phyloP scores from a whole-genome alignment of 2,797 vertebrate species.

The Enteromius thamalakanensis region DNA sequence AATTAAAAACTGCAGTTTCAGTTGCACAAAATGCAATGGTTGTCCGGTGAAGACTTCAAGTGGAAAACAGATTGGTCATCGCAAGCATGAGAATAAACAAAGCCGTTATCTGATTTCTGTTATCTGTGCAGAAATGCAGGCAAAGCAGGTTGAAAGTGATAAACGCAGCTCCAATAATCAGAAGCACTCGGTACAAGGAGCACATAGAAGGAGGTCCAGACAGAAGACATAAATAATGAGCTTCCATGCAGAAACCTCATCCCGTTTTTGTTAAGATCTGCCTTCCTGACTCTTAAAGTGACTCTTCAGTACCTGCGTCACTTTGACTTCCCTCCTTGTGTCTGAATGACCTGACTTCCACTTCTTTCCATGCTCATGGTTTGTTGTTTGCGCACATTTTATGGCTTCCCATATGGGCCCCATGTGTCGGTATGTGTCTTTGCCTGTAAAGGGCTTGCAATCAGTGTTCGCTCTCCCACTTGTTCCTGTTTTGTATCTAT shows the following conservation, averaged over 20 bases:
- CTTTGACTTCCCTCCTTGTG: conserved; percentile 32
- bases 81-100: neutral
- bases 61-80: neutral
- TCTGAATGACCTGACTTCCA: conserved; percentile 38
- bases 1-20: neutral
- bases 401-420: conserved; percentile 51
- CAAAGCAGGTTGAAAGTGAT: neutral
- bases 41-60: neutral
- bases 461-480: conserved; percentile 21
- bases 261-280: conserved; percentile 37
- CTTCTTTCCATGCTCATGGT: conserved; percentile 25
- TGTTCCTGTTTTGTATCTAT: conserved; percentile 3
- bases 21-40: too few relatives aligned
- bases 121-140: neutral
- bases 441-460: conserved; percentile 7
- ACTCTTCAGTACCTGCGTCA: conserved; percentile 51
- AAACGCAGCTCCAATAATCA: neutral
- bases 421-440: conserved; percentile 44
- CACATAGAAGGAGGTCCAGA: neutral
- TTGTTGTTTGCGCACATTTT: conserved; percentile 48
- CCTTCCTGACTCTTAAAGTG: conserved; percentile 49
- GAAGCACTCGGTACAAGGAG: neutral
- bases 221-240: conserved; percentile 45
- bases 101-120: conserved; percentile 21
- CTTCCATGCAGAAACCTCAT: conserved; percentile 22